Percentiles rank a stretch among this genome's conserved stretches.
Conservation (phyloP, 2,888 invertebrate genomes). For the Stegophylla sp. region DNA sequence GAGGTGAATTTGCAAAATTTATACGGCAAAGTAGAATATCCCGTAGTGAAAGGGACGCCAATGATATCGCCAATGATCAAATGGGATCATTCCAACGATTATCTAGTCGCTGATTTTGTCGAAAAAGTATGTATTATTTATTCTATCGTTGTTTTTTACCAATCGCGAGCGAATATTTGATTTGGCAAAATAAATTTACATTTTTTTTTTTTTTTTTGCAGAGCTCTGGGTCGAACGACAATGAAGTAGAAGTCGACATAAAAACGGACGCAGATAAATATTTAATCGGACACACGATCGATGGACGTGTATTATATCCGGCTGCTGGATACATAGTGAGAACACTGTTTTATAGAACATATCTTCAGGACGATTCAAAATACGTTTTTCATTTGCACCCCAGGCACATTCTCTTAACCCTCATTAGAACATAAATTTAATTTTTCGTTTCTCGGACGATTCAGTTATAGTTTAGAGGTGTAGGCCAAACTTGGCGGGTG, state of each 20-base stretch:
- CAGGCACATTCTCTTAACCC: too few species aligned
- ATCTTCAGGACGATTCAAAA: too few species aligned
- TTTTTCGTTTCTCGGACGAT: too few species aligned
- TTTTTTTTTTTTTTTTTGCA: constrained; percentile 70
- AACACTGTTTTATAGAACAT: background rate
- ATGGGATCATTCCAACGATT: constrained; percentile 84
- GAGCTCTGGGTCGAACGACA: constrained; percentile 66
- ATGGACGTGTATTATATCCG: constrained; percentile 59
- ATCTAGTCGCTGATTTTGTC: constrained; percentile 78
- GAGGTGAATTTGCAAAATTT: constrained; percentile 77
- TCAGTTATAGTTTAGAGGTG: too few species aligned
- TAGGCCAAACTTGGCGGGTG: too few species aligned
- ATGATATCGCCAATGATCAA: constrained; percentile 81
- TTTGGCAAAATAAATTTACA: background rate
- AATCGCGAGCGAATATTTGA: background rate
- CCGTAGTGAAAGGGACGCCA: constrained; percentile 85
- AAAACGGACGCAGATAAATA: constrained; percentile 56
- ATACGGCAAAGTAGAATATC: constrained; percentile 78
- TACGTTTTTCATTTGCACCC: too few species aligned
- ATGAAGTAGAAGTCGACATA: constrained; percentile 57
- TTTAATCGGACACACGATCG: constrained; percentile 60
- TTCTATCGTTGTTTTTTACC: constrained; percentile 63
- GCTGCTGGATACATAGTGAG: constrained; percentile 60
- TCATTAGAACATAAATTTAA: too few species aligned
- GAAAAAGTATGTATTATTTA: constrained; percentile 76